Evolutionary conservation across 1,140 invertebrate species (phyloP).

Genomic region (Leptonema lineaticorne): DNA sequence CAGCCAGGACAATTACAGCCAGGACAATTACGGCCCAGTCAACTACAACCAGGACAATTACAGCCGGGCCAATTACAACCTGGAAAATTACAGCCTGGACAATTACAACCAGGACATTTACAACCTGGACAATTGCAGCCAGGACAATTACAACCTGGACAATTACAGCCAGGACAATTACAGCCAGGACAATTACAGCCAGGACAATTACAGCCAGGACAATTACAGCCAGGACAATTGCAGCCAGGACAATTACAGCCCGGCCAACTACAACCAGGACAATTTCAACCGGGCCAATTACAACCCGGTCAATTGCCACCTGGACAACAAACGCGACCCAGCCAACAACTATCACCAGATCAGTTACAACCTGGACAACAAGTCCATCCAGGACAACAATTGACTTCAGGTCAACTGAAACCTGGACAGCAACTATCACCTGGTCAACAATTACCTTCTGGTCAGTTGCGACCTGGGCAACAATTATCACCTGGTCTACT

Average conservation of each 20-base stretch:
- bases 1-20: background rate
- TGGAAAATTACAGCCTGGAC: background rate
- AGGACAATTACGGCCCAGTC: slow-evolving; percentile 3
- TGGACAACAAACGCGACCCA: background rate
- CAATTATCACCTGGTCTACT: background rate
- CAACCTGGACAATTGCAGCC: background rate
- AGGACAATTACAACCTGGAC: background rate
- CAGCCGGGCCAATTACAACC: background rate
- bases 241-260: background rate
- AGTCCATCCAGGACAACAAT: background rate
- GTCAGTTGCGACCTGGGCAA: background rate
- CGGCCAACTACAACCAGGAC: background rate
- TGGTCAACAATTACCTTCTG: background rate
- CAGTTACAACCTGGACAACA: background rate
- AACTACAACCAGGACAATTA: background rate
- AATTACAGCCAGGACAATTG: background rate
- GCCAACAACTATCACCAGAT: background rate
- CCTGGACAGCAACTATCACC: background rate
- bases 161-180: no score
- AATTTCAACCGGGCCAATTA: background rate
- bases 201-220: background rate
- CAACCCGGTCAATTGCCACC: background rate
- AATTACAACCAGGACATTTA: background rate
- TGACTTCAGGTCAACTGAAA: background rate
- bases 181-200: background rate